Conservation (phyloP, 1,140 invertebrate species). For the Philopotamus ludificatus region DNA sequence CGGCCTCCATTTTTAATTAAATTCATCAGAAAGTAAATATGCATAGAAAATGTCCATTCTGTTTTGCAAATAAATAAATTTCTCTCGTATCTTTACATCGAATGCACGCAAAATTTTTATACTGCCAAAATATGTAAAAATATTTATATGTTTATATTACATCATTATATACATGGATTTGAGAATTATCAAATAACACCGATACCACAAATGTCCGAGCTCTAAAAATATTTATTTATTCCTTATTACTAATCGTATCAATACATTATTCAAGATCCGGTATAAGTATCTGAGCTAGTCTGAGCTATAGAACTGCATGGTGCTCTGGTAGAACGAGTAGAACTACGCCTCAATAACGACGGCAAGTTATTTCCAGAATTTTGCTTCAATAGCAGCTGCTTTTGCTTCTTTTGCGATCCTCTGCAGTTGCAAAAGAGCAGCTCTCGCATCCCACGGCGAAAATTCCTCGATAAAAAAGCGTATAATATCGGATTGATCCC, state of each 20-base stretch:
- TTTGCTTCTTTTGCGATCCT: conserved; percentile 49
- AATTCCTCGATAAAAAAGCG: conserved; percentile 78
- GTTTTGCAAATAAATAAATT: too few species aligned
- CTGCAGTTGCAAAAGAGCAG: conserved; percentile 59
- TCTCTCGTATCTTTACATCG: too few species aligned
- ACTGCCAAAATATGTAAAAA: too few species aligned
- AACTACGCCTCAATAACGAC: conserved; percentile 48
- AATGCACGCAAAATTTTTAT: too few species aligned
- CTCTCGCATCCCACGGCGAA: conserved; percentile 69
- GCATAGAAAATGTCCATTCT: too few species aligned
- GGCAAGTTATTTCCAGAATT: conserved; percentile 42
- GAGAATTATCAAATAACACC: too few species aligned
- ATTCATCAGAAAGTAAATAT: too few species aligned
- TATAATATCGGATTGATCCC: conserved; percentile 82
- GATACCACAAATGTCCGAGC: too few species aligned
- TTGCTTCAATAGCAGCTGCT: conserved; percentile 50
- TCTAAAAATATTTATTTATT: too few species aligned
- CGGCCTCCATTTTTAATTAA: too few species aligned
- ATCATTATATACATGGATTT: too few species aligned
- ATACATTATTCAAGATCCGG: conserved; percentile 1
- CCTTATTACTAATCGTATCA: background rate
- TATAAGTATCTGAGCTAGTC: conserved; percentile 52
- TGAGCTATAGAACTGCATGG: conserved; percentile 54
- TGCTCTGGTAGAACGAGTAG: conserved; percentile 52
- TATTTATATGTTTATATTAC: too few species aligned